phyloP scores from a whole-genome alignment of 2,888 invertebrate species.

The Pachliopta kotzebuea region DNA sequence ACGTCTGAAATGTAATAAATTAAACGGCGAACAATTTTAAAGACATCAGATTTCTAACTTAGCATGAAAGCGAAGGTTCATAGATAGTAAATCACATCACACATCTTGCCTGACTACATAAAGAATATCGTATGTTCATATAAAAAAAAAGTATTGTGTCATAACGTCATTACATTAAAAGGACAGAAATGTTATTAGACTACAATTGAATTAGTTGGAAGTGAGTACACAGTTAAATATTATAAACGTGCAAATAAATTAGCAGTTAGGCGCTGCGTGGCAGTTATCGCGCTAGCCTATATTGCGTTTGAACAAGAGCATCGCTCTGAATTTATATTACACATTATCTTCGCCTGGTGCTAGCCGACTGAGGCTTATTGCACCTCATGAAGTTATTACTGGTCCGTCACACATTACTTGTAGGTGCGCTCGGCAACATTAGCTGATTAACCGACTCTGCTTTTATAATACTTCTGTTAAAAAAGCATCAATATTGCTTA shows the following conservation, averaged over 20 bases:
- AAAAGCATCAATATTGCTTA: conserved; percentile 51
- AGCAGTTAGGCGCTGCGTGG: conserved; percentile 46
- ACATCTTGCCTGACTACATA: no score
- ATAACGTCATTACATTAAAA: no score
- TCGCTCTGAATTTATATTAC: conserved; percentile 65
- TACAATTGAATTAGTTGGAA: conserved; percentile 1
- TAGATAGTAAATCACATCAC: no score
- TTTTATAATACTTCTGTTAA: conserved; percentile 48
- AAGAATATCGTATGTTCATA: no score
- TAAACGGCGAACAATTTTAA: no score
- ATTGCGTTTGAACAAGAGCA: conserved; percentile 50
- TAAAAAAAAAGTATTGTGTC: no score
- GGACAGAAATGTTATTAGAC: neutral
- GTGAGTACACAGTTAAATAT: conserved; percentile 5
- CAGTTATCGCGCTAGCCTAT: conserved; percentile 47
- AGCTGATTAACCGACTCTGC: conserved; percentile 53
- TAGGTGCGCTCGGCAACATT: conserved; percentile 50
- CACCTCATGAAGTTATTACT: conserved; percentile 53
- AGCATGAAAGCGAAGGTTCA: no score
- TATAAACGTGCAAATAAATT: conserved; percentile 38
- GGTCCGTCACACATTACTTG: conserved; percentile 51
- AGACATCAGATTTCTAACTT: no score
- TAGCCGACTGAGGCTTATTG: conserved; percentile 47
- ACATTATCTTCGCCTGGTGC: conserved; percentile 55
- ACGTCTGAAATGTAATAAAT: conserved; percentile 7